Evolutionary conservation across 2,888 invertebrate genomes (phyloP).

Genomic region (Heliconius hortense): DNA sequence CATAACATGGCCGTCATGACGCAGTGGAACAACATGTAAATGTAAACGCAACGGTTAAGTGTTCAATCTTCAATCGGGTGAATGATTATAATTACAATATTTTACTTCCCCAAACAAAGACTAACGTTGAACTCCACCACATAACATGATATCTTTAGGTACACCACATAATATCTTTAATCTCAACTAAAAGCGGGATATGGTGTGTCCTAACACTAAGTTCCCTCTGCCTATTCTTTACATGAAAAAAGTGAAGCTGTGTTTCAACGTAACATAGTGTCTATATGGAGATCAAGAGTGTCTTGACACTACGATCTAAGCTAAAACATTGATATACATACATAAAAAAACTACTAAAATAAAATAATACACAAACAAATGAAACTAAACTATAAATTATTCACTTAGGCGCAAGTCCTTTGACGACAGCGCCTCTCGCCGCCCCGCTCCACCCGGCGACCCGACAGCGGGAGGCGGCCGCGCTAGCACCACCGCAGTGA

Average conservation of each 20-base stretch:
- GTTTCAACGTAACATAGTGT: no score
- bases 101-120: no score
- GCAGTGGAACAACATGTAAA: no score
- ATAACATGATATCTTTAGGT: no score
- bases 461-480: conserved; percentile 69
- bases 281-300: no score
- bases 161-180: not conserved
- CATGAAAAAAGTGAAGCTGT: not conserved
- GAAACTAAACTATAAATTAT: not conserved
- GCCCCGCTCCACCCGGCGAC: conserved; percentile 74
- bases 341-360: not conserved
- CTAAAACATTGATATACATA: no score
- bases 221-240: not conserved
- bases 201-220: not conserved
- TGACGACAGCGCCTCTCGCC: conserved; percentile 70
- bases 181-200: not conserved
- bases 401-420: conserved; percentile 62
- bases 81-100: no score
- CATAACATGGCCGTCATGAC: no score
- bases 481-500: conserved; percentile 76
- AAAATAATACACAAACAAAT: not conserved
- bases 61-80: no score
- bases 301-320: no score
- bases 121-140: not conserved
- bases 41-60: no score